Evolutionary conservation across 2,113 vertebrate genomes (phyloP).

Genomic region (Platanista minor): DNA sequence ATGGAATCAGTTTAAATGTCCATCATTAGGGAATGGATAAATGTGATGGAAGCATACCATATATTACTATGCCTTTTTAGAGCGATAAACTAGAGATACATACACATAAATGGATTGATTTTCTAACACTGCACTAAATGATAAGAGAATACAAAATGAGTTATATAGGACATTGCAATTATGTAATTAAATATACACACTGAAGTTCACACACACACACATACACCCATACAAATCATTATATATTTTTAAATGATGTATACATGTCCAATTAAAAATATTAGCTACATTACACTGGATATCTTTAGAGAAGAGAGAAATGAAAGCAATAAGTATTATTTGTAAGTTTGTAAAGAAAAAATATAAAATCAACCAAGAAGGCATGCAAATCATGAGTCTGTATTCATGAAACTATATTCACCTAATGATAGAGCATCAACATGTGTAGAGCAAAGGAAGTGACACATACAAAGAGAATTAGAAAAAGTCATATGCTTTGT

Average conservation of each 20-base stretch:
- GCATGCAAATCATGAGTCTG: neutral
- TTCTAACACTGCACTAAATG: neutral
- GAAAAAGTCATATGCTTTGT: neutral
- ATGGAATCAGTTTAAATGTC: neutral
- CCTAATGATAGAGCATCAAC: neutral
- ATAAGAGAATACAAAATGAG: neutral
- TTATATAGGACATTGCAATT: neutral
- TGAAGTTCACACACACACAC: neutral
- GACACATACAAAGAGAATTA: neutral
- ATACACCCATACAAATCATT: neutral
- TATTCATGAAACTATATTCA: neutral
- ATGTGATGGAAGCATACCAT: neutral
- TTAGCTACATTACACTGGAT: neutral
- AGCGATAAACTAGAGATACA: neutral
- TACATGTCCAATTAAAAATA: neutral
- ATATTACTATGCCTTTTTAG: neutral
- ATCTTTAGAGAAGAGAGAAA: neutral
- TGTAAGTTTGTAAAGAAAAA: neutral
- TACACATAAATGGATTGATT: neutral
- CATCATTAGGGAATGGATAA: neutral
- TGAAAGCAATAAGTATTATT: neutral
- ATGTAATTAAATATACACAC: neutral
- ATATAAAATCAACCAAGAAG: neutral
- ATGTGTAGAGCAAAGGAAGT: neutral
- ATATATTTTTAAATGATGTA: neutral